Percentiles rank a stretch among this genome's conserved stretches.
Conservation (phyloP, 2,797 vertebrate species). For the Pithecia hirsuta region DNA sequence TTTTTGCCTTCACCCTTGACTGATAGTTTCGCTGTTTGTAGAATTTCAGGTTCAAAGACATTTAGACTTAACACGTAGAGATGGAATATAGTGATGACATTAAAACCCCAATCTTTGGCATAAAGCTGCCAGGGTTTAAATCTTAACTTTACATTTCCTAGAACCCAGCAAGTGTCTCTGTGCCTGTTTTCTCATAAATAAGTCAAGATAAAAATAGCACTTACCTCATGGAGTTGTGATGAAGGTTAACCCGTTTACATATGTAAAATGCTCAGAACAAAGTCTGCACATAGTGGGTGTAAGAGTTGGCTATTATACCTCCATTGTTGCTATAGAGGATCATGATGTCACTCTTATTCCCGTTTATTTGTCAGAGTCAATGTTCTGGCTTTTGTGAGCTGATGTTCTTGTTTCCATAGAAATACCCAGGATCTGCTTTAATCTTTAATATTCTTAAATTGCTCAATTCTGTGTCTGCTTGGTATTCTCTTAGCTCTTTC, state of each 20-base stretch:
- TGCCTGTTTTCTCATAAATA: background rate
- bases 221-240: background rate
- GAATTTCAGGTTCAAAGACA: slow-evolving; percentile 4
- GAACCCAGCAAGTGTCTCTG: background rate
- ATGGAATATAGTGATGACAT: background rate
- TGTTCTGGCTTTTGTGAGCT: background rate
- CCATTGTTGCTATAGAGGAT: background rate
- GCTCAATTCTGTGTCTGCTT: background rate
- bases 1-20: background rate
- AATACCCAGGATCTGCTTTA: background rate
- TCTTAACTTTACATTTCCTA: background rate
- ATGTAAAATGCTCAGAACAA: background rate
- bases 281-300: background rate
- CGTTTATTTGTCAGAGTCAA: background rate
- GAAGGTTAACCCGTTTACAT: background rate
- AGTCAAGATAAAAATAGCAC: background rate
- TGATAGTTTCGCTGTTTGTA: slow-evolving; percentile 1
- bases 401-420: background rate
- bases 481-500: background rate
- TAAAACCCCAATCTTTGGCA: background rate
- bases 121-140: background rate
- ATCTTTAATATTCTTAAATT: slow-evolving; percentile 7
- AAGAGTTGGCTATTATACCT: background rate
- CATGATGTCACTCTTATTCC: background rate
- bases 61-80: background rate